These are phyloP conservation scores for Ondatra zibethicus DNA, from an alignment of 2,113 vertebrate genomes.

Conservation along the genomic window DNA sequence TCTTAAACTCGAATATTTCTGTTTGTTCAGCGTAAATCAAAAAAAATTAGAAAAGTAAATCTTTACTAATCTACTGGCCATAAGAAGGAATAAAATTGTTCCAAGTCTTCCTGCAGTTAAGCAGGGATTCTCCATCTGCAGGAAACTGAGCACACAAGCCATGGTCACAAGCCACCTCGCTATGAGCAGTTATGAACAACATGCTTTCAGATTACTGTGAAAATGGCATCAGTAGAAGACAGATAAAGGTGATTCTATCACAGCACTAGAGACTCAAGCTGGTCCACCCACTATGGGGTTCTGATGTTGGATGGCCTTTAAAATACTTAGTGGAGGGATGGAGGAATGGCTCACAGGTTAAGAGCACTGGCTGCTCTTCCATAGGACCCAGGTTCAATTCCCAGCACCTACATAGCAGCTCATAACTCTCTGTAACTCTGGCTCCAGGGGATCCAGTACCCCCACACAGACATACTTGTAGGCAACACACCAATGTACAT, in stretches of 20 bases:
- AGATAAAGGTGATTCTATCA: constrained; percentile 44
- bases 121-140: constrained; percentile 1
- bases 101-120: background rate
- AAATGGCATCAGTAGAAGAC: constrained; percentile 49
- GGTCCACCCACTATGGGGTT: constrained; percentile 28
- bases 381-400: background rate
- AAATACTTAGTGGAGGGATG: constrained; percentile 28
- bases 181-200: constrained; percentile 40
- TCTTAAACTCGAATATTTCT: constrained; percentile 56
- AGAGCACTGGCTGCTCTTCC: background rate
- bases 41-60: too few relatives aligned
- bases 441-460: background rate
- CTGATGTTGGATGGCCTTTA: constrained; percentile 56
- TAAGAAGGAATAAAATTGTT: constrained; percentile 44
- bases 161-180: constrained; percentile 13
- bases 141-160: constrained; percentile 47
- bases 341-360: background rate
- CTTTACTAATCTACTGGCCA: constrained; percentile 9
- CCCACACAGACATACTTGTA: background rate
- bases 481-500: background rate
- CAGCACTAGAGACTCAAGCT: constrained; percentile 49
- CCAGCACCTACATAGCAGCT: background rate
- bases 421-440: background rate
- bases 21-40: constrained; percentile 17
- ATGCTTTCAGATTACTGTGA: constrained; percentile 57